Base-by-base conservation (phyloP, 2,113 vertebrate species). In the Nycticorax nycticorax region DNA sequence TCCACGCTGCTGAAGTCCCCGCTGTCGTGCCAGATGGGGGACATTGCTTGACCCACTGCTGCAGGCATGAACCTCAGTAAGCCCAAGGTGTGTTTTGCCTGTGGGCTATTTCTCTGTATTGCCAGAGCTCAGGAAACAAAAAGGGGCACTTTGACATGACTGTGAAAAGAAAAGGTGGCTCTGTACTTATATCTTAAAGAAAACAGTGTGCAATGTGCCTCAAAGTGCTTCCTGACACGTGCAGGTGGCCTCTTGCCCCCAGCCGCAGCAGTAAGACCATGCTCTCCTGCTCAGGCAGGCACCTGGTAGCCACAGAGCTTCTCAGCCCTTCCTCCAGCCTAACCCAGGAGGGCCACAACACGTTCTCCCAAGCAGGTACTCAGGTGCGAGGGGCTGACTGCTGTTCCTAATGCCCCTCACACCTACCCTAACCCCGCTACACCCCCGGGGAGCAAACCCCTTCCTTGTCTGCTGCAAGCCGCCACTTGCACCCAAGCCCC, bases 21-120 rank as follows among this genome's bases (percentile, higher is more conserved):
- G 5, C 30, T 62, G 39, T 32, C 2, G 1, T 4, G 24, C 37
- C 30, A 76, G 69, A 37, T 1, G 1, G 3, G 1, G 37, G 12
- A 39, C 19, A 9, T 21, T 39, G 37, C 32, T 9, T 60, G 53
- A 72, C 22, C 24, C 39, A 3, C 21, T 14, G 28, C 37, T 48
- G 23, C 59, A 52, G n/a, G 43, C 1, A 6, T 7, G 23, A 74
- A 17, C 27, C 59, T 53, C 45, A 18, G 59, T 33, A 52, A 60
- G 17, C 39, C 73, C 52, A 45, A 57, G 62, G 32, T 50, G 21
- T 53, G 55, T 23, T 52, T 66, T 48, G 26, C 23, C 33, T 32
- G 56, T 28, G 33, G 43, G 33, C 14, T 62, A 41, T n/a, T 69
- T 75, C 71, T 56, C 26, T 43, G 33, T 56, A 15, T 37, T 56